Evolutionary conservation across 1,140 invertebrate genomes (phyloP).

Genomic region (Olivierus martensii): DNA sequence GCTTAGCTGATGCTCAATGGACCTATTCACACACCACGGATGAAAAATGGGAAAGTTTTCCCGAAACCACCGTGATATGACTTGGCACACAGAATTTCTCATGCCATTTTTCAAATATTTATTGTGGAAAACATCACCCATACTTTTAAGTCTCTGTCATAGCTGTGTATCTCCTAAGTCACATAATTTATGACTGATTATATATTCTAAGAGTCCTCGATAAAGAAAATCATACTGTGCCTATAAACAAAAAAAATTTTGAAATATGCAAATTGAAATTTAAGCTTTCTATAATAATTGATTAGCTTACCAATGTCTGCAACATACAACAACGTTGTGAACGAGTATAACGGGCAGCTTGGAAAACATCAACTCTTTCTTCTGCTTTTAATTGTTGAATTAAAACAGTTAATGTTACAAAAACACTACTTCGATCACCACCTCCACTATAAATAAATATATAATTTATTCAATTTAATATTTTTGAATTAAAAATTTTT

Average conservation of each 20-base stretch:
- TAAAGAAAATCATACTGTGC: conserved; percentile 83
- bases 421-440: conserved; percentile 74
- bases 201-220: conserved; percentile 75
- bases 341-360: conserved; percentile 62
- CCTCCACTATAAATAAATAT: conserved; percentile 41
- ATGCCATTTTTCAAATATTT: no score
- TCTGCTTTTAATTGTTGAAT: conserved; percentile 67
- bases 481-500: no score
- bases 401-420: conserved; percentile 70
- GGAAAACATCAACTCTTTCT: conserved; percentile 70
- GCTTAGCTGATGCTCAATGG: no score
- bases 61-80: no score
- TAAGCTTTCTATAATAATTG: background rate
- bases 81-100: no score
- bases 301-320: conserved; percentile 33
- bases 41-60: no score
- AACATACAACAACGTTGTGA: conserved; percentile 70
- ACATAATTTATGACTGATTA: conserved; percentile 40
- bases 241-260: conserved; percentile 31
- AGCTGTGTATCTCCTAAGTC: conserved; percentile 24
- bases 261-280: background rate
- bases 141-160: conserved; percentile 9
- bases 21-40: no score
- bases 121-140: no score
- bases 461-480: no score